These are phyloP conservation scores for Sparus aurata DNA, from an alignment of 2,797 vertebrate species.

Conservation along the genomic window DNA sequence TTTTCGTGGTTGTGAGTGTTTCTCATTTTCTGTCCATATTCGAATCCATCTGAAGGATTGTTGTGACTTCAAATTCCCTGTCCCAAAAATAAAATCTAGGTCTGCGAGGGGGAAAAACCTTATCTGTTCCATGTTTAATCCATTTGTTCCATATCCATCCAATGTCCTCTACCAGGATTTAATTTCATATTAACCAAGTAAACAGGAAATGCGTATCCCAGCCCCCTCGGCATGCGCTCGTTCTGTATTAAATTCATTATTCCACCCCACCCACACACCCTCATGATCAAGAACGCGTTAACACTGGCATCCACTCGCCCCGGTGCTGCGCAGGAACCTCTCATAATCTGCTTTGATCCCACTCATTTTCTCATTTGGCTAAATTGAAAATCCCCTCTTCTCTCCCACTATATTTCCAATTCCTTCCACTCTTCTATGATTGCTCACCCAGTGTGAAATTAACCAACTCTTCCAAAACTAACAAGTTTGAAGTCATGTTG, in stretches of 20 bases:
- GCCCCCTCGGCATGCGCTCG: conserved; percentile 19
- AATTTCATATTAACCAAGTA: conserved; percentile 24
- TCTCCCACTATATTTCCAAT: not conserved
- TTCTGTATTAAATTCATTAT: conserved; percentile 37
- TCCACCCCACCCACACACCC: conserved; percentile 36
- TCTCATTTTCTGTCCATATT: conserved; percentile 26
- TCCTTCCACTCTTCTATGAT: conserved; percentile 13
- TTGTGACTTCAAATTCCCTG: not conserved
- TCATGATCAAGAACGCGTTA: conserved; percentile 9
- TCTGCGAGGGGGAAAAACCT: not conserved
- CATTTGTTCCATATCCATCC: conserved; percentile 21
- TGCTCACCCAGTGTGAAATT: conserved; percentile 28
- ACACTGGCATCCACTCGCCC: not conserved
- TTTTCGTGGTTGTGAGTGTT: conserved; percentile 33
- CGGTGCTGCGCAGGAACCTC: not conserved
- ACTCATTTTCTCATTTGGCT: conserved; percentile 14
- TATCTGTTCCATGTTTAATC: conserved; percentile 34
- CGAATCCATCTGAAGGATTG: not conserved
- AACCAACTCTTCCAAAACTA: conserved; percentile 2
- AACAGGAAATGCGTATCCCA: conserved; percentile 46
- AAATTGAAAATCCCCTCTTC: conserved; percentile 4
- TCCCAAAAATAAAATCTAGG: conserved; percentile 24
- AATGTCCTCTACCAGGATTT: conserved; percentile 22
- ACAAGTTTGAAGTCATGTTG: conserved; percentile 47
- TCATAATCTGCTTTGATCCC: conserved; percentile 19